phyloP scores from a whole-genome alignment of 2,888 invertebrate species.

The Drosophila cyrtoloma region DNA sequence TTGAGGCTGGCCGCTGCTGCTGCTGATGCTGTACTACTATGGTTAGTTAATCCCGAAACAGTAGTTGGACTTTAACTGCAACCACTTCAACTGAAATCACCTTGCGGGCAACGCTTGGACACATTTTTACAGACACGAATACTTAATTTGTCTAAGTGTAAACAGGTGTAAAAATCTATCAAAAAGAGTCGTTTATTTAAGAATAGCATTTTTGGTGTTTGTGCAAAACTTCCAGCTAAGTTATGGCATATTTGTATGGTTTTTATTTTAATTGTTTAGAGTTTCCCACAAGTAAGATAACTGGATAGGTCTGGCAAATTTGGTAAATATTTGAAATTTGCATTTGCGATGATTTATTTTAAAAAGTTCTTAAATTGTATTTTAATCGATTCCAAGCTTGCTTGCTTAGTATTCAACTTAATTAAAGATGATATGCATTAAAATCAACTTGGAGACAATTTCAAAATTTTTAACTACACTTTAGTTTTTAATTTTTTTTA shows the following conservation, averaged over 20 bases:
- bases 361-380: not conserved
- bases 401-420: not conserved
- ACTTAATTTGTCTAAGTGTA: not conserved
- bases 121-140: not conserved
- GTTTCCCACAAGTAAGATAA: not conserved
- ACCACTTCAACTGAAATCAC: constrained; percentile 6
- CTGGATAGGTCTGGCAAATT: not conserved
- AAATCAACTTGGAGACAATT: not conserved
- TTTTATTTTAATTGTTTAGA: not conserved
- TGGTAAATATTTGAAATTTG: not conserved
- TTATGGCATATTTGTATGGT: not conserved
- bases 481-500: not conserved
- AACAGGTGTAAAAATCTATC: constrained; percentile 2
- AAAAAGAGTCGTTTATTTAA: constrained; percentile 9
- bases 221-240: not conserved
- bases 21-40: not conserved
- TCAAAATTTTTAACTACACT: not conserved
- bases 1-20: constrained; percentile 1
- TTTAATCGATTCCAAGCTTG: not conserved
- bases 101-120: constrained; percentile 20
- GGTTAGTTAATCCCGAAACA: not conserved
- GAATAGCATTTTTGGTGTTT: not conserved
- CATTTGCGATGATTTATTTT: not conserved
- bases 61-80: constrained; percentile 6
- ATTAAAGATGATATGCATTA: not conserved